These are phyloP conservation scores for Condylostylus longicornis DNA, from an alignment of 1,140 invertebrate species.

Conservation along the genomic window DNA sequence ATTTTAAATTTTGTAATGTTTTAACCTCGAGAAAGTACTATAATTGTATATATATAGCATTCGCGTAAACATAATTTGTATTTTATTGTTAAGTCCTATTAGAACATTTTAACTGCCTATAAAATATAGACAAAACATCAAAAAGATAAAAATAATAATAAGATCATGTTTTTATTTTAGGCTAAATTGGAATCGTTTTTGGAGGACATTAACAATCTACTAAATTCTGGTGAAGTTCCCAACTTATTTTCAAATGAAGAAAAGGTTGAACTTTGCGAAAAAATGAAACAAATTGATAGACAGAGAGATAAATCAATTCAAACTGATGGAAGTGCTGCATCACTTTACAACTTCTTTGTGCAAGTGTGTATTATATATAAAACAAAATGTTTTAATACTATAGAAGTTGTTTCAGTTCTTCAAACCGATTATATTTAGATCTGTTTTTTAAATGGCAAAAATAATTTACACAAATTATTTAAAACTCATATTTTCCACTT, in stretches of 20 bases:
- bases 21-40: no score
- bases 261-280: constrained; percentile 83
- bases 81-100: no score
- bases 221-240: constrained; percentile 88
- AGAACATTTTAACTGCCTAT: no score
- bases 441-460: no score
- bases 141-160: no score
- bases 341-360: constrained; percentile 88
- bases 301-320: constrained; percentile 78
- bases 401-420: not conserved
- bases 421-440: not conserved
- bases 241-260: constrained; percentile 82
- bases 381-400: not conserved
- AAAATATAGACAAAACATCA: no score
- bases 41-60: no score
- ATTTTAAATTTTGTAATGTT: no score
- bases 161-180: constrained; percentile 37
- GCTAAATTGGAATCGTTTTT: constrained; percentile 88
- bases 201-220: constrained; percentile 86
- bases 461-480: no score
- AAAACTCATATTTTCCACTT: no score
- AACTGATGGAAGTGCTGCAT: constrained; percentile 79
- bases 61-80: no score
- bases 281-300: constrained; percentile 81
- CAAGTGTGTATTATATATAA: constrained; percentile 20